Evolutionary conservation across 2,797 vertebrate genomes (phyloP).

Genomic region (Anguilla obscura): DNA sequence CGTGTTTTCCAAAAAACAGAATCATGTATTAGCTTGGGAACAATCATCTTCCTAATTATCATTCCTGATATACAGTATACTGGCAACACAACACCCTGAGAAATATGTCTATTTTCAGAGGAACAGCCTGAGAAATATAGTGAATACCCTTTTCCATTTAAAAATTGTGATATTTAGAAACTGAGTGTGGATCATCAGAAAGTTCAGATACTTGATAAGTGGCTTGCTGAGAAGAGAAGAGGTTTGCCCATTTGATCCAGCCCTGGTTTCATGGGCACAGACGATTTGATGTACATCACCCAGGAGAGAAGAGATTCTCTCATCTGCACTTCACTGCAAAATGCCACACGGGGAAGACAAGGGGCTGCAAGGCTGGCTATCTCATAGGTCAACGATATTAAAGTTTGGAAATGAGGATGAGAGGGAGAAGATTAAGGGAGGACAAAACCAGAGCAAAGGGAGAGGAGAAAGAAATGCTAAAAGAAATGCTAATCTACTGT

Average conservation of each 20-base stretch:
- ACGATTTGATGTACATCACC: background rate
- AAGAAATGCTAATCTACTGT: background rate
- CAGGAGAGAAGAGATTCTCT: background rate
- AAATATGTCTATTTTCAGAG: too few species aligned
- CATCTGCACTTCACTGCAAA: slow-evolving; percentile 1
- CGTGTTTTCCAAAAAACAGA: too few species aligned
- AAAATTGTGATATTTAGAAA: too few species aligned
- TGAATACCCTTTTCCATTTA: too few species aligned
- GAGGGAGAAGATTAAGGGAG: background rate
- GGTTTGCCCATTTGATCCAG: background rate
- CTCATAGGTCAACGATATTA: background rate
- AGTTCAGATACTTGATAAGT: too few species aligned
- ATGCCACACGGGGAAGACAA: background rate
- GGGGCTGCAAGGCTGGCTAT: background rate
- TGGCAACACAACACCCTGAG: too few species aligned
- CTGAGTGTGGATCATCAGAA: too few species aligned
- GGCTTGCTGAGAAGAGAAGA: background rate
- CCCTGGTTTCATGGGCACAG: background rate
- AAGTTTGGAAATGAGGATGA: background rate
- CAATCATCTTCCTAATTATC: too few species aligned
- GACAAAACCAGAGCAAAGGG: background rate
- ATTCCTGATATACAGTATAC: too few species aligned
- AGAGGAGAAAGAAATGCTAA: background rate
- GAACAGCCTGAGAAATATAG: too few species aligned
- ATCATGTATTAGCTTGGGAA: too few species aligned